Base-by-base conservation (phyloP, 92 coral and sea anemone species). In the Bergia puertoricense region DNA sequence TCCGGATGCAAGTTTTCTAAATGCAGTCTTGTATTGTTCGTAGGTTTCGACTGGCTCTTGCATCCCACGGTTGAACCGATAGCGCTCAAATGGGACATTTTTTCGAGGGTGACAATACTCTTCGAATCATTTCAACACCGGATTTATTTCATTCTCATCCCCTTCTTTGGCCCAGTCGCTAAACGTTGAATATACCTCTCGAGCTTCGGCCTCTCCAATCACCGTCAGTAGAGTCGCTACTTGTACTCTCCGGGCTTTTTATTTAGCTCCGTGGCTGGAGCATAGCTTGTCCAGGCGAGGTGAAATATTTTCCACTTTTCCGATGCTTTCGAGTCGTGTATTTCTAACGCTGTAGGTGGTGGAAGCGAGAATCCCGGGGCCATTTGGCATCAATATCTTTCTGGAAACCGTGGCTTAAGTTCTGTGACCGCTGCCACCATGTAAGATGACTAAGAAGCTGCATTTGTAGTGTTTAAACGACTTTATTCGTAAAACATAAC, bases 1-100 rank as follows among this genome's bases (percentile, higher is more conserved):
- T 3, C 82, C 59, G 81, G 82, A 30, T 0, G 83, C 89, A 11
- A 89, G 83, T 42, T 89, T 89, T 41, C 51, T 72, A 18, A 89
- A 88, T 9, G 89, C 88, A 16, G 91, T 84, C 41, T 74, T 71
- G 74, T 89, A 89, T 77, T 82, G 91, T 57, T 89, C 91, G 56
- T 89, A 89, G 14, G 71, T 69, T 82, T 89, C 91, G 38, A 83
- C 88, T 22, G 88, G 51, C 57, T 89, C 83, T 51, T 89, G 91
- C 2, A 37, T 50, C 50, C 88, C 8, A 5, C 76, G 41, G 80
- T 89, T 57, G 51, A 82, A 82, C 4, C 50, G 41, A 57, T 16
- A 82, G 22, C 86, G 40, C 23, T 82, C 86, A 65, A 79, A 79
- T 9, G 86, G 86, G 8, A 59, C 38, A 22, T 79, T 51, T 71